Conservation (phyloP, 1,140 invertebrate genomes). For the Apis mellifera region Amel_HAv3.1 CM009936.2:3765501-3766000, state of each 20-base stretch:
- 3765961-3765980: slow-evolving; percentile 12
- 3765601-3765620: slow-evolving; percentile 53
- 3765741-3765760: too few relatives aligned
- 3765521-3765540: slow-evolving; percentile 51
- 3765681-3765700: slow-evolving; percentile 20
- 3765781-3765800: slow-evolving; percentile 7
- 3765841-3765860: slow-evolving; percentile 58
- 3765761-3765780: background rate
- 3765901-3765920: slow-evolving; percentile 54
- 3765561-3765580: slow-evolving; percentile 19
- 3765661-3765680: slow-evolving; percentile 27
- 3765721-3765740: too few relatives aligned
- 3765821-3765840: slow-evolving; percentile 58
- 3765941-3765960: slow-evolving; percentile 10
- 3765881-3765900: slow-evolving; percentile 47
- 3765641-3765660: slow-evolving; percentile 49
- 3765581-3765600: slow-evolving; percentile 46
- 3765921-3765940: slow-evolving; percentile 9
- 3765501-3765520: slow-evolving; percentile 63
- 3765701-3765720: slow-evolving; percentile 13
- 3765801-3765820: slow-evolving; percentile 22
- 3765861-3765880: slow-evolving; percentile 55
- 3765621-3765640: slow-evolving; percentile 41
- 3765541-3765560: slow-evolving; percentile 54
- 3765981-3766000: slow-evolving; percentile 27